Evolutionary conservation across 2,888 invertebrate genomes (phyloP).

Genomic region (Tetranychus truncatus): DNA sequence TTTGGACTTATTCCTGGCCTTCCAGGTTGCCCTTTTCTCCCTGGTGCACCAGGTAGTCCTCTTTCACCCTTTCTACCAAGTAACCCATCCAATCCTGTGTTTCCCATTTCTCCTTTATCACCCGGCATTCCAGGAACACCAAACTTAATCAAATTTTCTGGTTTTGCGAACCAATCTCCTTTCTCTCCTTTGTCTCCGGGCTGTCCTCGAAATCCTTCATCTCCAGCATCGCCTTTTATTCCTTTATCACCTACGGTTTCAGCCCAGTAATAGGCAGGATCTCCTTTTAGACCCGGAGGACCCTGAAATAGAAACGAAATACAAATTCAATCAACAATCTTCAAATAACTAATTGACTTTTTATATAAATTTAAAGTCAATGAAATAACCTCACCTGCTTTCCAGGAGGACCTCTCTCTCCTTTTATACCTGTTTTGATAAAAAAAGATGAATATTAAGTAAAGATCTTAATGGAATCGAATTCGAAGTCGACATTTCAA

Average conservation of each 20-base stretch:
- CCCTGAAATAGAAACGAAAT: background rate
- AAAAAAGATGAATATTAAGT: too few species aligned
- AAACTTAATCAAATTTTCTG: background rate
- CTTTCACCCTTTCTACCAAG: background rate
- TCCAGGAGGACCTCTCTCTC: background rate
- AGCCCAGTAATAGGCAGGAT: background rate
- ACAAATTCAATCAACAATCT: background rate
- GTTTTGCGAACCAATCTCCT: background rate
- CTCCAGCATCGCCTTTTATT: background rate
- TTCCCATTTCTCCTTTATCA: background rate
- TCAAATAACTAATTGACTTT: background rate
- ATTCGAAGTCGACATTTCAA: too few species aligned
- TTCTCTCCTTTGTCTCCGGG: background rate
- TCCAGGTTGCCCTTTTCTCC: constrained; percentile 9
- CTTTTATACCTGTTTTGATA: background rate
- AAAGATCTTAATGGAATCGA: too few species aligned
- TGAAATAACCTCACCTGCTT: background rate
- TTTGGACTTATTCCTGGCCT: background rate
- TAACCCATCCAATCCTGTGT: background rate
- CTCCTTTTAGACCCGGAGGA: background rate
- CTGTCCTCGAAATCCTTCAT: background rate
- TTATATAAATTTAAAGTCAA: background rate
- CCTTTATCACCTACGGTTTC: background rate
- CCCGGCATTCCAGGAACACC: background rate
- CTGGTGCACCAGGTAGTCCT: background rate